Conservation (phyloP, 2,888 invertebrate species). For the Empis stercorea region DNA sequence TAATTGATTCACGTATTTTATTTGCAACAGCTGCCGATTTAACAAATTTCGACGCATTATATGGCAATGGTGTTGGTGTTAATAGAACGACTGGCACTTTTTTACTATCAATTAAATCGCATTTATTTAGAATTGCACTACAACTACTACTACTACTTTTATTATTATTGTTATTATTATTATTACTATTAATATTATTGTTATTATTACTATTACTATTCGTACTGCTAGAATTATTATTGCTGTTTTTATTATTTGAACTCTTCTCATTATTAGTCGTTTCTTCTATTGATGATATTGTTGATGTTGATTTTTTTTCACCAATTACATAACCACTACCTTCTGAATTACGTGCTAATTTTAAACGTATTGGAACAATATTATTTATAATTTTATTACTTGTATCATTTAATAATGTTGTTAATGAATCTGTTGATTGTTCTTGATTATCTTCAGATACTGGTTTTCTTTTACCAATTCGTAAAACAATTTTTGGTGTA, state of each 20-base stretch:
- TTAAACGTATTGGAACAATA: constrained; percentile 71
- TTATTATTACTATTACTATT: not conserved
- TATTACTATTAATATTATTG: not conserved
- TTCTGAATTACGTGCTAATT: constrained; percentile 67
- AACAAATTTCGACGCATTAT: not conserved
- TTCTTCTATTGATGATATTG: constrained; percentile 9
- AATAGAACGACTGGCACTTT: not conserved
- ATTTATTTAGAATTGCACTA: not conserved
- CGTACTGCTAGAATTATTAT: constrained; percentile 1
- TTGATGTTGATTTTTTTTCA: constrained; percentile 14
- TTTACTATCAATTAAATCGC: constrained; percentile 1
- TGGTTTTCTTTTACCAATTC: constrained; percentile 41
- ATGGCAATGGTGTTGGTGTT: not conserved
- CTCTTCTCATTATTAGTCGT: constrained; percentile 14
- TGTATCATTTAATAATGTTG: constrained; percentile 4
- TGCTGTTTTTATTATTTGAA: constrained; percentile 3
- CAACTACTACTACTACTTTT: not conserved
- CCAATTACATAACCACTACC: constrained; percentile 47
- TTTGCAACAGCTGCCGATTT: too few relatives aligned
- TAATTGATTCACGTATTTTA: too few relatives aligned
- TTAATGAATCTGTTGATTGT: not conserved
- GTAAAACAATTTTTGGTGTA: constrained; percentile 64
- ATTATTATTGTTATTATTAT: not conserved
- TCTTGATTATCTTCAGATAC: too few relatives aligned
- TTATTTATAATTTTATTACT: not conserved